Percentiles rank a stretch among this genome's conserved stretches.
These are phyloP conservation scores for Cercocebus atys DNA, from an alignment of 2,113 vertebrate species.

Conservation along the genomic window DNA sequence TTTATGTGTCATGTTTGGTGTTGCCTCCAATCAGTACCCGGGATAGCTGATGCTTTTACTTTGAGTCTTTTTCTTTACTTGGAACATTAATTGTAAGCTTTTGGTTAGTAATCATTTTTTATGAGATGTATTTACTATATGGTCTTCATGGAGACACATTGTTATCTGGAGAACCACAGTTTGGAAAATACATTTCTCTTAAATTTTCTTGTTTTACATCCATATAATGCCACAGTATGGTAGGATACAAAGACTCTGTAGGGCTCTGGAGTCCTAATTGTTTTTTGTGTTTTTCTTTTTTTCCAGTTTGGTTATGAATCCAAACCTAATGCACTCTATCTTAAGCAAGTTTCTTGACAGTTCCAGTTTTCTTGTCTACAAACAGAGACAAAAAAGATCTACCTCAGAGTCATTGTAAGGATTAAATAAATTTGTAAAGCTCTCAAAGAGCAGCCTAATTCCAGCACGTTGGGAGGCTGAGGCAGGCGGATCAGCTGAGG, in stretches of 20 bases:
- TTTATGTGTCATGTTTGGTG: neutral
- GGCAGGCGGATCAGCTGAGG: too few species aligned
- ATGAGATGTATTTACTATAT: neutral
- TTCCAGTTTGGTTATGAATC: neutral
- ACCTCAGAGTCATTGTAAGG: neutral
- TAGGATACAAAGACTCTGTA: neutral
- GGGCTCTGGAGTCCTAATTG: neutral
- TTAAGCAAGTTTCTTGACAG: constrained; percentile 17
- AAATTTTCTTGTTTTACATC: neutral
- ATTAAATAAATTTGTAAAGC: constrained; percentile 22
- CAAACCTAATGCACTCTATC: neutral
- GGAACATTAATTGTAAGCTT: neutral
- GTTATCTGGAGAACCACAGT: neutral
- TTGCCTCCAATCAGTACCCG: neutral
- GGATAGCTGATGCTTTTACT: constrained; percentile 28
- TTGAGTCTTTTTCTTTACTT: constrained; percentile 14
- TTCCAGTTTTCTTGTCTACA: neutral
- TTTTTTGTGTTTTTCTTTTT: neutral
- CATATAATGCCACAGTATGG: neutral
- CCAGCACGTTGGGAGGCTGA: too few species aligned
- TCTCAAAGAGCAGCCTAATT: neutral
- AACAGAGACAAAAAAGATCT: neutral
- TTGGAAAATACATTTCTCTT: neutral
- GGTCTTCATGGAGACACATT: neutral
- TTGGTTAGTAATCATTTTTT: constrained; percentile 37